Evolutionary conservation across 2,113 vertebrate genomes (phyloP).

Genomic region (Alethe diademata): DNA sequence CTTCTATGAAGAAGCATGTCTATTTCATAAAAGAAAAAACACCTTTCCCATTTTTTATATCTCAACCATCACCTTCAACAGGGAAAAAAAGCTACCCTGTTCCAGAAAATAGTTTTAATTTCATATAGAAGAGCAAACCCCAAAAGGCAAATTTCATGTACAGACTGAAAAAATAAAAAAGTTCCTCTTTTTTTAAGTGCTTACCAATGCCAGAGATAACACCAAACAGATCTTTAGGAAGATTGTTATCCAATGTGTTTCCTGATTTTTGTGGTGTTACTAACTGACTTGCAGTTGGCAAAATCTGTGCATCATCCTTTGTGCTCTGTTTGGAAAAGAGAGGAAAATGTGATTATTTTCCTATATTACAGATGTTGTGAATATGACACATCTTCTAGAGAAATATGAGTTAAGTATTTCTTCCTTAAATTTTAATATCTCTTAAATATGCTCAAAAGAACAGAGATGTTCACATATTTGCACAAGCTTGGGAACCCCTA

Average conservation of each 20-base stretch:
- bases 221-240: constrained; percentile 96
- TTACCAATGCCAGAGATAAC: constrained; percentile 95
- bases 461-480: not conserved
- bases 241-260: constrained; percentile 84
- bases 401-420: not conserved
- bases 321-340: constrained; percentile 74
- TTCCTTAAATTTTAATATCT: not conserved
- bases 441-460: not conserved
- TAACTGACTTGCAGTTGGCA: constrained; percentile 74
- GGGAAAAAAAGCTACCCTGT: not conserved
- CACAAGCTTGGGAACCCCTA: not conserved
- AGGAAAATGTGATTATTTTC: not conserved
- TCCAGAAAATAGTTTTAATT: not conserved
- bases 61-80: not conserved
- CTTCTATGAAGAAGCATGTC: not conserved
- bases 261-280: constrained; percentile 90
- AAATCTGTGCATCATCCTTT: constrained; percentile 81
- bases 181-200: not conserved
- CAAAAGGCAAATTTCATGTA: not conserved
- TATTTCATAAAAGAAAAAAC: not conserved
- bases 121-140: not conserved
- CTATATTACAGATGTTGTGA: not conserved
- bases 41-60: not conserved
- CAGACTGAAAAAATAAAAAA: not conserved
- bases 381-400: not conserved